Evolutionary conservation across 2,113 vertebrate genomes (phyloP), one percentile per base, ranked within the genome.

Genomic region (Athene noctua): DNA sequence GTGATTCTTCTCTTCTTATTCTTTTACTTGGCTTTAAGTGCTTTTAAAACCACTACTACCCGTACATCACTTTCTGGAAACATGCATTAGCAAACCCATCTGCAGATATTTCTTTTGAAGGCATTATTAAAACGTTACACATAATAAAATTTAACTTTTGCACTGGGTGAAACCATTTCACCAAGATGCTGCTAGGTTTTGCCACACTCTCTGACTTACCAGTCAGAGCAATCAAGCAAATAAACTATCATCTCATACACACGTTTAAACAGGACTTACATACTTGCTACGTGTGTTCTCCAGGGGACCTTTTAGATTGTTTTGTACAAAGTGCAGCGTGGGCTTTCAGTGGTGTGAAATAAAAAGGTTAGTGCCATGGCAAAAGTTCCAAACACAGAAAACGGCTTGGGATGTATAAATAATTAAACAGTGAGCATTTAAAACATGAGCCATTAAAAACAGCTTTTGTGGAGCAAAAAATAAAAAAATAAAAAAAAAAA

Each of bases 401-500:
- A 18, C 1, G 1, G 80, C 77, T 58, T 46, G 44, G 55, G 73
- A 46, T 86, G 47, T 51, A 94, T 86, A 34, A 92, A 87, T 96
- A 92, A 95, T 96, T 95, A 90, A 82, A 80, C 8, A 65, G 68
- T 18, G 36, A 44, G 51, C 85, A 78, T 92, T 97, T 96, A 92
- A 97, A 83, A 74, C 61, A 32, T 36, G 30, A 97, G 15, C 44
- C 27, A 42, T 88, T 91, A 84, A 94, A 85, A 88, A 93, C 26
- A 95, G 70, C 23, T 57, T 88, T 92, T 68, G 44, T 27, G 22
- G 44, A 59, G 10, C 1, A 29, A 15, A n/a, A 34, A 46, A 34
- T 18, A 25, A 66, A 29, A 44, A 71, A 71, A 26, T 8, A 38
- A 38, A 38, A 38, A 38, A 38, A 38, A 38, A 38, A 38, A 38